Evolutionary conservation across 2,113 vertebrate genomes (phyloP).

Genomic region (Passer montanus): DNA sequence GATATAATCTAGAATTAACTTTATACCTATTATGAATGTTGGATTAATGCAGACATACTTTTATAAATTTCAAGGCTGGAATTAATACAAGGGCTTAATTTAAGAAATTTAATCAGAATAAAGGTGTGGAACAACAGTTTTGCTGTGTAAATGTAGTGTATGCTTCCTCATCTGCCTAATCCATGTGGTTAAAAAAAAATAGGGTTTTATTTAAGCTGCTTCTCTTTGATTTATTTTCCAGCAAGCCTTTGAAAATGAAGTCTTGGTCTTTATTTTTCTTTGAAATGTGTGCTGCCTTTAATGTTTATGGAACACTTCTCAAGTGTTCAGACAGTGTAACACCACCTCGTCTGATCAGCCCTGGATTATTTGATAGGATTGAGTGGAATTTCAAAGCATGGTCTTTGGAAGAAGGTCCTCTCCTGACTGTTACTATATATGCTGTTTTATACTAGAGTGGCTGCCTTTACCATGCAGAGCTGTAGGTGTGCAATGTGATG

Average conservation of each 20-base stretch:
- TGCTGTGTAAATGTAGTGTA: not conserved
- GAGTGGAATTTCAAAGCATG: not conserved
- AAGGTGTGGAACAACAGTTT: constrained; percentile 12
- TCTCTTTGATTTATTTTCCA: not conserved
- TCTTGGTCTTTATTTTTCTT: constrained; percentile 2
- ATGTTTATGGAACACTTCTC: not conserved
- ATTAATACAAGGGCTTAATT: constrained; percentile 35
- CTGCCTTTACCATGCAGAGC: not conserved
- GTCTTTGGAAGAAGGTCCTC: not conserved
- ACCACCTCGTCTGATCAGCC: not conserved
- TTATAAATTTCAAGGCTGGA: constrained; percentile 30
- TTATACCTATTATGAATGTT: constrained; percentile 52
- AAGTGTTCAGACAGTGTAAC: not conserved
- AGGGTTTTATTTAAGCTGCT: constrained; percentile 3
- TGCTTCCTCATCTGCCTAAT: constrained; percentile 4
- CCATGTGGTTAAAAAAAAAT: constrained; percentile 17
- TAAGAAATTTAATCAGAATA: constrained; percentile 30
- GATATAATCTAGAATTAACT: constrained; percentile 22
- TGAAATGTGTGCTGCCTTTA: not conserved
- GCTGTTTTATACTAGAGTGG: not conserved
- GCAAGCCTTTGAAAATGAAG: constrained; percentile 9
- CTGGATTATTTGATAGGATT: not conserved
- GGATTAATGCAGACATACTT: constrained; percentile 46
- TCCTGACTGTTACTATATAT: not conserved
- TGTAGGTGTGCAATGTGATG: not conserved